A percentile compares a stretch with the other conserved stretches of the same genome.
Evolutionary conservation across 2,888 invertebrate species (phyloP).

Genomic region (Andrena camellia): DNA sequence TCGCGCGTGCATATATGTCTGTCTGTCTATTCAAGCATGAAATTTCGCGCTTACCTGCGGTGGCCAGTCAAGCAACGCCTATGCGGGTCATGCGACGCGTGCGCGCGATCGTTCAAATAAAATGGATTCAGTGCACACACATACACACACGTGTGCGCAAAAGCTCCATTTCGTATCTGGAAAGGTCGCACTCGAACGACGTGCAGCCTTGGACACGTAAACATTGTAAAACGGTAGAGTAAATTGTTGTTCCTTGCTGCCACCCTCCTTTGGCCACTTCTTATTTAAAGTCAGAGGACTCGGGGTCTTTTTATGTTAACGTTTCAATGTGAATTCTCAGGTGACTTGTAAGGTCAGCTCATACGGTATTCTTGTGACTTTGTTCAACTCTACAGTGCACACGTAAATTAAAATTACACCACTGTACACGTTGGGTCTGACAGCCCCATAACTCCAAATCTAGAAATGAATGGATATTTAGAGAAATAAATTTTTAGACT

Average conservation of each 20-base stretch:
- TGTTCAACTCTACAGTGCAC: too few relatives aligned
- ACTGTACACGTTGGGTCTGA: too few relatives aligned
- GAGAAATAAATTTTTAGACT: too few relatives aligned
- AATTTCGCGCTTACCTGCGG: constrained; percentile 71
- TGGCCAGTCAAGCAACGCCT: constrained; percentile 10
- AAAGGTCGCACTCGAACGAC: constrained; percentile 16
- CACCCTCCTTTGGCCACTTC: background rate
- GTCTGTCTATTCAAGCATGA: constrained; percentile 67
- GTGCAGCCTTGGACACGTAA: constrained; percentile 15
- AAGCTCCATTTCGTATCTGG: background rate
- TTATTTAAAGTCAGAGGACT: too few relatives aligned
- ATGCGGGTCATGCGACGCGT: constrained; percentile 12
- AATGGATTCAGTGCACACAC: background rate
- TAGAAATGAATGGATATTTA: too few relatives aligned
- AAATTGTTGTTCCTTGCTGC: constrained; percentile 3
- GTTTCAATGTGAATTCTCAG: background rate
- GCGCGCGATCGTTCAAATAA: constrained; percentile 17
- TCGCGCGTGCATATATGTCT: constrained; percentile 57
- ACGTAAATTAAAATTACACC: too few relatives aligned
- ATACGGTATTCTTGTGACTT: too few relatives aligned
- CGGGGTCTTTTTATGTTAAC: background rate
- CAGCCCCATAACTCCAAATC: too few relatives aligned
- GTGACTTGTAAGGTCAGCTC: background rate
- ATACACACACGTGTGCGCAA: background rate
- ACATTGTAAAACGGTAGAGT: background rate